These are phyloP conservation scores for Acanthurus tractus DNA, from an alignment of 2,797 vertebrate species.

Conservation along the genomic window DNA sequence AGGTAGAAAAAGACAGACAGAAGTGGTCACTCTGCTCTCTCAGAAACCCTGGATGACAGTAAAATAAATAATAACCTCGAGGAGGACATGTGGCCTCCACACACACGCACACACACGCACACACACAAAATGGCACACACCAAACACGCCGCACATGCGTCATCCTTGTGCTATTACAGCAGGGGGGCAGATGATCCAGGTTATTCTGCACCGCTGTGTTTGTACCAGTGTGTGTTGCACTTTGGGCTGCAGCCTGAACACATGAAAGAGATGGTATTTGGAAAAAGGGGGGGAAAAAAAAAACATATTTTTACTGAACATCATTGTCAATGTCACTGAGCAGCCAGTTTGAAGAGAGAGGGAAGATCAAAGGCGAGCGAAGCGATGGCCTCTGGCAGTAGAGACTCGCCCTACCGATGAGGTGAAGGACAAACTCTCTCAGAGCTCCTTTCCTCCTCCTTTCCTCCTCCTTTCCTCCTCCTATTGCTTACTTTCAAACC, in stretches of 20 bases:
- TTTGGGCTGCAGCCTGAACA: slow-evolving; percentile 35
- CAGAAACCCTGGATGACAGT: slow-evolving; percentile 20
- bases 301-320: slow-evolving; percentile 62
- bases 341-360: slow-evolving; percentile 58
- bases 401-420: slow-evolving; percentile 60
- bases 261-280: slow-evolving; percentile 54
- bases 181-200: slow-evolving; percentile 23
- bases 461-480: slow-evolving; percentile 19
- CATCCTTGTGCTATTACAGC: slow-evolving; percentile 12
- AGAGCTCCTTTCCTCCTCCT: slow-evolving; percentile 13
- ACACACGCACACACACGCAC: slow-evolving; percentile 15
- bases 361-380: slow-evolving; percentile 76
- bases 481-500: slow-evolving; percentile 51
- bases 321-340: slow-evolving; percentile 78
- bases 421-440: slow-evolving; percentile 80
- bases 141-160: neutral
- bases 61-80: slow-evolving; percentile 21
- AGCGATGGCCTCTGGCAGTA: slow-evolving; percentile 72
- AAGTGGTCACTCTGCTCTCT: neutral
- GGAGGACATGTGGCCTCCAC: neutral
- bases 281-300: slow-evolving; percentile 18
- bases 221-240: slow-evolving; percentile 1
- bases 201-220: slow-evolving; percentile 26
- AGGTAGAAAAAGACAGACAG: neutral
- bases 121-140: neutral